phyloP scores from a whole-genome alignment of 2,797 vertebrate species.

The Muscicapa comitata region DNA sequence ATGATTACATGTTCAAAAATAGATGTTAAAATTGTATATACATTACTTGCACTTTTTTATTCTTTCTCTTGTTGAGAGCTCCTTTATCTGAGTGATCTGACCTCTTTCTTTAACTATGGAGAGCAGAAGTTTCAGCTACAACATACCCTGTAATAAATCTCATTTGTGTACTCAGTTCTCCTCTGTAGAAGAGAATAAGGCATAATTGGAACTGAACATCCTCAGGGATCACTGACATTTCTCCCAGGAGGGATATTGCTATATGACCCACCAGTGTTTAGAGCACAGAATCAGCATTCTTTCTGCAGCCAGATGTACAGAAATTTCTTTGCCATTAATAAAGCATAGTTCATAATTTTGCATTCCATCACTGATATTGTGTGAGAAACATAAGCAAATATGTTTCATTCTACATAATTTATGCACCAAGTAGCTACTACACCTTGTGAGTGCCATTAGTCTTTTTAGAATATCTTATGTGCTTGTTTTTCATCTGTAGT shows the following conservation, averaged over 20 bases:
- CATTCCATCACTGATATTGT: accelerated
- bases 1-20: neutral
- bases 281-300: neutral
- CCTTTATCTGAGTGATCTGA: neutral
- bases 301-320: neutral
- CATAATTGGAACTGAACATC: neutral
- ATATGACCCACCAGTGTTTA: neutral
- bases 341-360: neutral
- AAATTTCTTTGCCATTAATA: neutral
- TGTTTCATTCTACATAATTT: neutral
- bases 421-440: neutral
- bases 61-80: neutral
- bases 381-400: neutral
- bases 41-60: neutral
- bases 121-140: neutral
- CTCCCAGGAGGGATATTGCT: neutral
- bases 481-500: neutral
- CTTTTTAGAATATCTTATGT: neutral
- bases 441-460: neutral
- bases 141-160: neutral
- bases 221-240: neutral
- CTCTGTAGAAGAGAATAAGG: neutral
- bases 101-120: neutral
- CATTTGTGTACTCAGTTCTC: neutral
- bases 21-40: neutral